Evolutionary conservation across 2,888 invertebrate genomes (phyloP).

Genomic region (Drosophila infuscata): DNA sequence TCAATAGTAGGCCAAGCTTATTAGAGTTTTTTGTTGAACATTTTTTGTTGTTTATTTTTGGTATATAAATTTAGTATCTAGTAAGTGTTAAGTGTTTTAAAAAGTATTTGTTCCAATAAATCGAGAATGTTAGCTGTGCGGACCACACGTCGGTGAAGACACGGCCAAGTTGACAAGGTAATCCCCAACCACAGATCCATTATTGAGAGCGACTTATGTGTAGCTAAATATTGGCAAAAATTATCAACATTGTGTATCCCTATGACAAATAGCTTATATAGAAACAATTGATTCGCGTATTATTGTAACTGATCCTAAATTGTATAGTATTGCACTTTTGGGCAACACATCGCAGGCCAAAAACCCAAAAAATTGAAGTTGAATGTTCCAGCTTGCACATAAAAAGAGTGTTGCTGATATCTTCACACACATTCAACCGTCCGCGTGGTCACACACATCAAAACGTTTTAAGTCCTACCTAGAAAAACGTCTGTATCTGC

Average conservation of each 20-base stretch:
- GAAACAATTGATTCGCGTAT: neutral
- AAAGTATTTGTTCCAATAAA: slow-evolving; percentile 29
- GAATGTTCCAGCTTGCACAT: neutral
- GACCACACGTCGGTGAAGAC: slow-evolving; percentile 31
- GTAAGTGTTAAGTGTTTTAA: slow-evolving; percentile 47
- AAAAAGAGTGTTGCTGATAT: neutral
- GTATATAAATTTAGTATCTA: slow-evolving; percentile 62
- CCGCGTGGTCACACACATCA: neutral
- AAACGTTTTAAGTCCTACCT: neutral
- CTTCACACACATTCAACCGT: neutral
- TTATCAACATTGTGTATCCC: neutral
- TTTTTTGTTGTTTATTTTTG: slow-evolving; percentile 54
- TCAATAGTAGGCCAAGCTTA: slow-evolving; percentile 42
- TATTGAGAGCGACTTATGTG: neutral
- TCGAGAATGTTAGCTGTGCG: slow-evolving; percentile 35
- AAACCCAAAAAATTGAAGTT: neutral
- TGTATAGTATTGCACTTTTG: neutral
- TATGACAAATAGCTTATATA: neutral
- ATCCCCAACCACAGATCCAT: slow-evolving; percentile 12
- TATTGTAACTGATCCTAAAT: neutral
- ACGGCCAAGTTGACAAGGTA: slow-evolving; percentile 39
- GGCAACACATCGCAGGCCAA: neutral
- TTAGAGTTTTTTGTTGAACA: slow-evolving; percentile 1
- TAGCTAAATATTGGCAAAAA: neutral
- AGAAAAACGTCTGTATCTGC: neutral